phyloP scores from a whole-genome alignment of 2,113 vertebrate genomes.

The Gallinago undulata region DNA sequence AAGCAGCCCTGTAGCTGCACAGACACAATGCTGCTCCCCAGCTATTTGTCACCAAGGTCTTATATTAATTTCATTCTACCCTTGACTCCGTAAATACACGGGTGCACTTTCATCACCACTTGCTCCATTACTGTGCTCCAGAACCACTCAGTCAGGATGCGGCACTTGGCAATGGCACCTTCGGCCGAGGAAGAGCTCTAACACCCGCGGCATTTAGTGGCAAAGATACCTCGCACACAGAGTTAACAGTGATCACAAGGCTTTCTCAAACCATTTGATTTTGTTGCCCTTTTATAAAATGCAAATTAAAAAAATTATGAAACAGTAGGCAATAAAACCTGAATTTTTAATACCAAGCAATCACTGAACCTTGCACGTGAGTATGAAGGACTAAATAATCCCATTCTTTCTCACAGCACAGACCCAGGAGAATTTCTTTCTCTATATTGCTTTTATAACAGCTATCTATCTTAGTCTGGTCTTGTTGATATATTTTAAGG shows the following conservation, averaged over 20 bases:
- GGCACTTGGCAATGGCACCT: not conserved
- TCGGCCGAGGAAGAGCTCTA: not conserved
- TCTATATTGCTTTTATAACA: constrained; percentile 65
- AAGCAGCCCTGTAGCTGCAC: not conserved
- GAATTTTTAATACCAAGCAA: constrained; percentile 47
- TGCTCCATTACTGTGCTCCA: accelerated
- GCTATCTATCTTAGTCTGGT: constrained; percentile 67
- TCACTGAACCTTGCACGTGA: not conserved
- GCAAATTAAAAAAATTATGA: constrained; percentile 47
- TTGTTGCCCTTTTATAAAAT: constrained; percentile 47
- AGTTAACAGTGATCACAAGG: not conserved
- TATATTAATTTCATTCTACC: not conserved
- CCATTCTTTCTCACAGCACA: constrained; percentile 23
- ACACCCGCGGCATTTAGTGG: accelerated
- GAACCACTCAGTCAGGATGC: not conserved
- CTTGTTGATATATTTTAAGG: constrained; percentile 66
- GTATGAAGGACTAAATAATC: constrained; percentile 17
- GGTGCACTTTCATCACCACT: not conserved
- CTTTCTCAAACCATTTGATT: constrained; percentile 35
- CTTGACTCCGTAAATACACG: not conserved
- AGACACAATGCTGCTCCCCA: not conserved
- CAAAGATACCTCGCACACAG: not conserved
- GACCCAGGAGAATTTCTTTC: constrained; percentile 48
- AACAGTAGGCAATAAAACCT: constrained; percentile 52
- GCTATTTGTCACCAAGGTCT: not conserved